Evolutionary conservation across 2,113 vertebrate genomes (phyloP), one percentile per base, ranked within the genome.

Genomic region (Azemiops feae): DNA sequence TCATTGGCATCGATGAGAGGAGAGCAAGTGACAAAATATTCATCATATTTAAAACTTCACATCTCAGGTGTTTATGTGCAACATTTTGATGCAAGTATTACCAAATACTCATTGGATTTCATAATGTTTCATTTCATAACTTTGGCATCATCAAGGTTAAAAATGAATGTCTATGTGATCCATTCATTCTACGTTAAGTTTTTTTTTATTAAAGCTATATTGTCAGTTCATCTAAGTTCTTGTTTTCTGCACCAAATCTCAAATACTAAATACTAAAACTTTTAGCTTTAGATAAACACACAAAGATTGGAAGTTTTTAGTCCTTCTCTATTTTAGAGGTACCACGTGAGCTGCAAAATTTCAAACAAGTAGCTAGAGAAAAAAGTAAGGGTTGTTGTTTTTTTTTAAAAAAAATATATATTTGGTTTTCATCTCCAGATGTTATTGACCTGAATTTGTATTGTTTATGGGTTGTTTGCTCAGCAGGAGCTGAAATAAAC

Each of bases 391-490:
- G 11, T 1, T 34, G n/a, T n/a, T n/a, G n/a, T n/a, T 39, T 18
- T 81, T 81, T 20, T 81, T 43, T 43, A 9, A 9, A 50, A 50
- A 43, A 43, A 43, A 45, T 3, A 81, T 43, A 34, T 81, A 18
- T 43, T 81, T 81, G 74, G 10, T 27, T 60, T 22, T 25, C 14
- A 94, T 30, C 18, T 94, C 58, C 74, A 95, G 91, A 93, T 91
- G 92, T 45, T 18, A 50, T 88, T 27, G 64, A n/a, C 2, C 64
- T 34, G 87, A 85, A 91, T 89, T 58, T 8, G 3, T 18, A 4
- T 92, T 91, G 85, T 58, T 95, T 94, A 22, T 90, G 91, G 95
- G 52, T 89, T 88, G 69, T 81, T 92, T 86, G 27, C 93, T 53
- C 60, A 0, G 23, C 89, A 52, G 91, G 92, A 95, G 50, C 58